phyloP scores from a whole-genome alignment of 2,888 invertebrate species.

The Lepidocyrtoides sp. region DNA sequence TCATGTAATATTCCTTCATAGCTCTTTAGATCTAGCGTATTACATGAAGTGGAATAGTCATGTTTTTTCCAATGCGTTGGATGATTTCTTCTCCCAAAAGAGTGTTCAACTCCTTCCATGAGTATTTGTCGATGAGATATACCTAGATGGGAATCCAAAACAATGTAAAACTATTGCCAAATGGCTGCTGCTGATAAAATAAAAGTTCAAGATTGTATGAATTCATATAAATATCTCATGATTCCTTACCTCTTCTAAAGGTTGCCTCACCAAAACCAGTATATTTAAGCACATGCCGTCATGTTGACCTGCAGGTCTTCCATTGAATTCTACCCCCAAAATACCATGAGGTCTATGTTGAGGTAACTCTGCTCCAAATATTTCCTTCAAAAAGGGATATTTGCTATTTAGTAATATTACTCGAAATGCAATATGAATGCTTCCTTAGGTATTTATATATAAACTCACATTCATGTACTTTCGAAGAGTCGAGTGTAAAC shows the following conservation, averaged over 20 bases:
- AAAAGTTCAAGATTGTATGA: background rate
- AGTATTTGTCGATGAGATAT: conserved; percentile 94
- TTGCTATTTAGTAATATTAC: conserved; percentile 23
- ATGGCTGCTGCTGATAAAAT: too few species aligned
- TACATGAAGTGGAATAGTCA: conserved; percentile 93
- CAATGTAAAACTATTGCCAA: too few species aligned
- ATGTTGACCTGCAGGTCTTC: conserved; percentile 86
- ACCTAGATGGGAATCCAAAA: conserved; percentile 88
- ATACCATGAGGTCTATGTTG: conserved; percentile 94
- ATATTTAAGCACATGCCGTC: conserved; percentile 95
- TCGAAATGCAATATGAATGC: too few species aligned
- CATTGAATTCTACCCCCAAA: conserved; percentile 88
- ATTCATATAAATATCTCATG: background rate
- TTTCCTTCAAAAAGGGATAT: conserved; percentile 88
- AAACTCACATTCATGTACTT: conserved; percentile 93
- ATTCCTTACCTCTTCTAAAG: conserved; percentile 90
- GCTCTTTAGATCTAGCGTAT: too few species aligned
- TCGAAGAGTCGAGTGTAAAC: conserved; percentile 94
- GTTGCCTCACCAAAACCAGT: conserved; percentile 93
- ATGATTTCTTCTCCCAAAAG: conserved; percentile 91
- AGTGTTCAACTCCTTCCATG: conserved; percentile 94
- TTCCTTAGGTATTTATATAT: too few species aligned
- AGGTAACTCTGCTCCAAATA: conserved; percentile 95
- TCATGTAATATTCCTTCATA: too few species aligned
- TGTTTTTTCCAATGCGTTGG: conserved; percentile 91